Evolutionary conservation across 2,113 vertebrate genomes (phyloP).

Genomic region (Nesogale talazaci): DNA sequence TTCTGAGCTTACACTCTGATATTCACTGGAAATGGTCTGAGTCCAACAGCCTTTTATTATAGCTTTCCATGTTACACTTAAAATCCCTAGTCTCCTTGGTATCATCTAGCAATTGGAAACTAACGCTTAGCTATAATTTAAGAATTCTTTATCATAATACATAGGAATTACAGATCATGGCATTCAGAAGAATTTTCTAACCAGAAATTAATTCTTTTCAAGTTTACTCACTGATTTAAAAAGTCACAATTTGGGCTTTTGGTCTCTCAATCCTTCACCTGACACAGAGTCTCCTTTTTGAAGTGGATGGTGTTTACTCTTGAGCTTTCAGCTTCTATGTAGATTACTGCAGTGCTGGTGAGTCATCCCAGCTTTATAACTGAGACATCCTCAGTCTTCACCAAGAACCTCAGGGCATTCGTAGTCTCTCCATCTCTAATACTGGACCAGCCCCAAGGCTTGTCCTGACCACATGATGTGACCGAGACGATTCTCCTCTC

Average conservation of each 20-base stretch:
- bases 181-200: neutral
- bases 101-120: neutral
- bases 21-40: neutral
- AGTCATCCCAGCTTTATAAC: neutral
- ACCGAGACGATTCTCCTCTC: neutral
- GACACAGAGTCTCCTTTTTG: slow-evolving; percentile 28
- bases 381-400: neutral
- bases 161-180: neutral
- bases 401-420: neutral
- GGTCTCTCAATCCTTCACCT: slow-evolving; percentile 44
- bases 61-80: slow-evolving; percentile 16
- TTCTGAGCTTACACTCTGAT: neutral
- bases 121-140: slow-evolving; percentile 46
- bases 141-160: slow-evolving; percentile 30
- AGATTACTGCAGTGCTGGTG: neutral
- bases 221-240: slow-evolving; percentile 37
- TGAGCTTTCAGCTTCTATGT: slow-evolving; percentile 22
- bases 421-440: neutral
- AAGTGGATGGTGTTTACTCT: neutral
- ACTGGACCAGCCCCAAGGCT: neutral
- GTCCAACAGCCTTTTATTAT: neutral
- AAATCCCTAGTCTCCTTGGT: neutral
- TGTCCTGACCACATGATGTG: neutral
- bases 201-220: slow-evolving; percentile 35
- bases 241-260: slow-evolving; percentile 13